These are phyloP conservation scores for Zapornia atra DNA, from an alignment of 2,113 vertebrate genomes.

Conservation along the genomic window DNA sequence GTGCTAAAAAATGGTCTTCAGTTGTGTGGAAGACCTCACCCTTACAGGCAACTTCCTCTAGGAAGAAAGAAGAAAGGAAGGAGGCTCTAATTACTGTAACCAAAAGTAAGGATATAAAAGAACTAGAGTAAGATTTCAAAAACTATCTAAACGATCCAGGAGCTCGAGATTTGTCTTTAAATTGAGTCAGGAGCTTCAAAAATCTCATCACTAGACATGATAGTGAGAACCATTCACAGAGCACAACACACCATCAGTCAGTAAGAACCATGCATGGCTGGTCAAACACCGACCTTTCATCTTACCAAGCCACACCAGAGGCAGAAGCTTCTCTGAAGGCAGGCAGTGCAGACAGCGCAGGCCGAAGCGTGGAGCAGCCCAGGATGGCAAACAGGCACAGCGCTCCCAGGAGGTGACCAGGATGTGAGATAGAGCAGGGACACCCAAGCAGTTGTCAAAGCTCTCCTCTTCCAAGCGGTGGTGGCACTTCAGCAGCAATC, in stretches of 20 bases:
- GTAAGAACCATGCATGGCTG: fast-evolving
- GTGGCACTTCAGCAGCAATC: background rate
- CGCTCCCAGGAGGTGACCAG: background rate
- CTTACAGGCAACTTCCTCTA: background rate
- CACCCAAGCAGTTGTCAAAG: background rate
- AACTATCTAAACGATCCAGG: background rate
- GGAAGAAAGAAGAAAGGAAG: background rate
- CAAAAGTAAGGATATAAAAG: background rate
- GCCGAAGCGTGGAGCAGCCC: fast-evolving
- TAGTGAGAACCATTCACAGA: background rate
- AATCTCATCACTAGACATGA: background rate
- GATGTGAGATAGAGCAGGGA: background rate
- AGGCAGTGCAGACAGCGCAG: fast-evolving
- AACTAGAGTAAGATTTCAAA: background rate
- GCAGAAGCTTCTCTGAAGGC: background rate
- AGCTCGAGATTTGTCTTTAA: background rate
- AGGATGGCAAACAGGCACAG: background rate
- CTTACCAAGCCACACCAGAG: background rate
- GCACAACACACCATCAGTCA: background rate
- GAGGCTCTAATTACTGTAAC: background rate
- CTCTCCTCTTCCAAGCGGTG: background rate
- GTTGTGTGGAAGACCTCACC: background rate
- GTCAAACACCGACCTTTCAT: background rate
- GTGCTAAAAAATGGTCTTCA: background rate
- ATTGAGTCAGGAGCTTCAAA: background rate